These are phyloP conservation scores for Anthopleura xanthogrammica DNA, from an alignment of 92 coral and sea anemone species.

Conservation along the genomic window DNA sequence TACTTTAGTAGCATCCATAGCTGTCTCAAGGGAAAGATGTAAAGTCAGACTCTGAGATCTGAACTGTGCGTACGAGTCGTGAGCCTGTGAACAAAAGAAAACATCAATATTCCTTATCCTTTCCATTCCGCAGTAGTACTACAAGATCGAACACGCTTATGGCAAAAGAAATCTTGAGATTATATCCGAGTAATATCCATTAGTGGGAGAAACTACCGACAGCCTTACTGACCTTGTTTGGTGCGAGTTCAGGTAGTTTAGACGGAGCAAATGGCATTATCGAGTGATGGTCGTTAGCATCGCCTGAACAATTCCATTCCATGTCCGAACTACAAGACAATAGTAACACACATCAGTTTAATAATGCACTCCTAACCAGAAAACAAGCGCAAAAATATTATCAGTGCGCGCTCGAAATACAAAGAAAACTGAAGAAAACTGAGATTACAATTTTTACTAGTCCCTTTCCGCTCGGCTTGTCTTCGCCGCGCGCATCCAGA, in stretches of 20 bases:
- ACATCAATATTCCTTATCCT: not conserved
- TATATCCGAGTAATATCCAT: too few species aligned
- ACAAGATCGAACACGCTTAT: not conserved
- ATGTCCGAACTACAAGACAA: constrained; percentile 63
- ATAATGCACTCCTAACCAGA: not conserved
- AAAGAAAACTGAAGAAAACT: too few species aligned
- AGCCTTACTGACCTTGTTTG: constrained; percentile 68
- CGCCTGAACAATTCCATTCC: constrained; percentile 84
- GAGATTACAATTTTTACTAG: too few species aligned
- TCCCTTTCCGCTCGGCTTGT: too few species aligned
- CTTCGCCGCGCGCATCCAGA: too few species aligned
- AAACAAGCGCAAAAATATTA: not conserved
- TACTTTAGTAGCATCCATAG: constrained; percentile 65
- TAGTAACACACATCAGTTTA: not conserved
- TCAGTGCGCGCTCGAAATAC: too few species aligned
- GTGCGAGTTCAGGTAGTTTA: constrained; percentile 90
- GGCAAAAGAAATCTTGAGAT: not conserved
- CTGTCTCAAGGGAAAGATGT: constrained; percentile 83
- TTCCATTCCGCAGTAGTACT: not conserved
- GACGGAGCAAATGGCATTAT: constrained; percentile 90
- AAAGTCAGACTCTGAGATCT: constrained; percentile 89
- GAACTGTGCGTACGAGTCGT: constrained; percentile 91
- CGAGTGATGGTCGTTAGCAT: constrained; percentile 82
- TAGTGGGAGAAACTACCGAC: too few species aligned
- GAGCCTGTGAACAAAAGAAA: constrained; percentile 47